These are phyloP conservation scores for Diorhabda carinulata DNA, from an alignment of 1,140 invertebrate genomes.

Conservation along the genomic window DNA sequence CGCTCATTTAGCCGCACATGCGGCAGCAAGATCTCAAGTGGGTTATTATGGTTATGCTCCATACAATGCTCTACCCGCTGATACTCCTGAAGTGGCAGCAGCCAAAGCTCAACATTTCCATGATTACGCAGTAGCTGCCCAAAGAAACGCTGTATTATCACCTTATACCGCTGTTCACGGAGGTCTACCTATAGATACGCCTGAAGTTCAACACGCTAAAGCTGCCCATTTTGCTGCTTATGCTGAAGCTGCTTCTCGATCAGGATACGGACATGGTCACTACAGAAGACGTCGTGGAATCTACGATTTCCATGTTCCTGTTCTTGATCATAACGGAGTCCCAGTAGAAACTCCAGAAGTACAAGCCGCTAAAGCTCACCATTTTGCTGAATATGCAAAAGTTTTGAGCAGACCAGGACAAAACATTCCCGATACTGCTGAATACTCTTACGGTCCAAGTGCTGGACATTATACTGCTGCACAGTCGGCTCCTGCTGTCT, in stretches of 20 bases:
- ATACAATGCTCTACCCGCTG: constrained; percentile 54
- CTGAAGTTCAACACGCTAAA: constrained; percentile 58
- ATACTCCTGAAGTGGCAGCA: constrained; percentile 61
- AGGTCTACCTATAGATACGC: constrained; percentile 45
- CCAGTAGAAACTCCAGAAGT: constrained; percentile 58
- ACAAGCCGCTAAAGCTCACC: constrained; percentile 55
- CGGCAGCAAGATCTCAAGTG: constrained; percentile 44
- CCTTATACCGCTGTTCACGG: constrained; percentile 29
- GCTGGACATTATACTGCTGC: constrained; percentile 53
- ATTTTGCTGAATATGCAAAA: constrained; percentile 54
- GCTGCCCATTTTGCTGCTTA: constrained; percentile 56
- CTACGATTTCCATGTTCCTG: constrained; percentile 37
- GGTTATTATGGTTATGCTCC: constrained; percentile 33
- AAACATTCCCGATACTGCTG: constrained; percentile 9
- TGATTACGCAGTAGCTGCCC: constrained; percentile 54
- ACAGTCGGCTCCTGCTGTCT: constrained; percentile 27
- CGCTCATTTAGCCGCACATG: constrained; percentile 54
- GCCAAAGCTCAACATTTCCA: constrained; percentile 61
- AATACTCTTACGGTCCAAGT: constrained; percentile 24
- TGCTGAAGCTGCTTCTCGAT: constrained; percentile 48
- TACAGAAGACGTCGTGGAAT: constrained; percentile 28
- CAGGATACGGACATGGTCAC: constrained; percentile 32
- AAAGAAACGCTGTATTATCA: constrained; percentile 45
- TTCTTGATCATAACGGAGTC: constrained; percentile 40
- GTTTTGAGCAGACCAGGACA: constrained; percentile 29